Percentiles rank a stretch among this genome's conserved stretches.
Conservation (phyloP, 2,888 invertebrate genomes). For the Alloscopus bannaensis region DNA sequence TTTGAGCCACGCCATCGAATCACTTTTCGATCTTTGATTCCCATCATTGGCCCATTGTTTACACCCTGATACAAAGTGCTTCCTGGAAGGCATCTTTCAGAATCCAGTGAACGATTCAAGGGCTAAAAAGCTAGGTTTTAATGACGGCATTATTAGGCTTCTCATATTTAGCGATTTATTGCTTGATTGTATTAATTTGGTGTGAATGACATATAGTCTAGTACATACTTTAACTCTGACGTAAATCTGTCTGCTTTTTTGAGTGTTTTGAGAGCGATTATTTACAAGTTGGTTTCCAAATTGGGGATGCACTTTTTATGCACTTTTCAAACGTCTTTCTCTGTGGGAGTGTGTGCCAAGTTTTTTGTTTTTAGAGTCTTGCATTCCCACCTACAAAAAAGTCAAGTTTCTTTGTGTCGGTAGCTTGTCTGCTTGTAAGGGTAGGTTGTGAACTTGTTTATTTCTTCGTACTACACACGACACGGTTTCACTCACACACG, state of each 20-base stretch:
- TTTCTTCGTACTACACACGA: not conserved
- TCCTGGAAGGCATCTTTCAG: too few relatives aligned
- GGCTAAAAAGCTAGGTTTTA: too few relatives aligned
- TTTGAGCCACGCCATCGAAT: conserved; percentile 58
- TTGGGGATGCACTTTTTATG: too few relatives aligned
- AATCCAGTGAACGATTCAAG: too few relatives aligned
- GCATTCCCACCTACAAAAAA: conserved; percentile 39
- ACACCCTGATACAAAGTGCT: too few relatives aligned
- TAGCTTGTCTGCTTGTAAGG: conserved; percentile 5
- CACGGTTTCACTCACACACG: conserved; percentile 5
- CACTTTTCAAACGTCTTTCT: not conserved
- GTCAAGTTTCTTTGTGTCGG: conserved; percentile 17
- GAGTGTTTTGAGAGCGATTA: not conserved
- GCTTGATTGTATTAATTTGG: too few relatives aligned
- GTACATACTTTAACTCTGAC: too few relatives aligned
- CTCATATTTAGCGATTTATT: too few relatives aligned
- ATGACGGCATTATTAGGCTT: too few relatives aligned
- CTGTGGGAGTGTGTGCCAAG: conserved; percentile 42
- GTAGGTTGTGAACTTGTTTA: conserved; percentile 24
- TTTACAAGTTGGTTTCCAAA: conserved; percentile 15
- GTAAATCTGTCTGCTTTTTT: not conserved
- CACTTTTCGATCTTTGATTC: conserved; percentile 23
- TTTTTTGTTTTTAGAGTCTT: conserved; percentile 50
- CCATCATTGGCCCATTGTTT: too few relatives aligned
- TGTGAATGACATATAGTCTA: too few relatives aligned